Base-by-base conservation (phyloP, 2,888 invertebrate species). In the Hecatera dysodea region DNA sequence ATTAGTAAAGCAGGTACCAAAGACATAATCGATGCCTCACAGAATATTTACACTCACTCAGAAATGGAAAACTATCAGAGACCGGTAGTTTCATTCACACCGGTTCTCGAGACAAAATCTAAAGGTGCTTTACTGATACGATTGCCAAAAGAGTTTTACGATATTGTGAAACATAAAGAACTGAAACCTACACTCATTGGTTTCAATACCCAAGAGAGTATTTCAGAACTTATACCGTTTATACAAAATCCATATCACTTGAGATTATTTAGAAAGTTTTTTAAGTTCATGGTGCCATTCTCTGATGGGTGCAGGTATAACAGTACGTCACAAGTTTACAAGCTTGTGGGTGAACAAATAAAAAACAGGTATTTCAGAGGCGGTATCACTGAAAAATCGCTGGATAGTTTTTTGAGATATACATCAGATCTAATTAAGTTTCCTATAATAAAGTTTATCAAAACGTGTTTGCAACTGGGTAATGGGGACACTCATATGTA, bases 151-250 rank as follows among this genome's bases (percentile, higher is more conserved):
- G 81, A 91, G 15, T 85, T 90, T 63, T 85, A 86, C 48, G 76
- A 78, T n/a, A 77, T 72, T 11, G 46, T 71, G 11, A 67, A 75
- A 62, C 73, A 70, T 22, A 73, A 80, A 33, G 72, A 84, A 7
- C 84, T 80, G 46, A 92, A 94, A 71, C 94, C 96, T 17, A 89
- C 96, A 52, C 86, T 96, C 57, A 90, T 96, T n/a, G 96, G 96
- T 50, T 96, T 94, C 69, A 96, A 94, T 72, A 96, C 94, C 29
- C 92, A 94, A 87, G 96, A 96, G 87, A 93, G 94, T 81, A 93
- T 96, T 77, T 90, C 94, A n/a, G 95, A 95, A 90, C 87, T 90
- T 2, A 91, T 93, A 79, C 95, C 93, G 33, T 95, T 94, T 84
- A 83, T 95, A 78, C 93, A 92, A 24, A 93, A 94, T 68, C 88